Percentiles rank a stretch among this genome's conserved stretches.
Evolutionary conservation across 2,797 vertebrate genomes (phyloP).

Genomic region (Rhabdomys pumilio): DNA sequence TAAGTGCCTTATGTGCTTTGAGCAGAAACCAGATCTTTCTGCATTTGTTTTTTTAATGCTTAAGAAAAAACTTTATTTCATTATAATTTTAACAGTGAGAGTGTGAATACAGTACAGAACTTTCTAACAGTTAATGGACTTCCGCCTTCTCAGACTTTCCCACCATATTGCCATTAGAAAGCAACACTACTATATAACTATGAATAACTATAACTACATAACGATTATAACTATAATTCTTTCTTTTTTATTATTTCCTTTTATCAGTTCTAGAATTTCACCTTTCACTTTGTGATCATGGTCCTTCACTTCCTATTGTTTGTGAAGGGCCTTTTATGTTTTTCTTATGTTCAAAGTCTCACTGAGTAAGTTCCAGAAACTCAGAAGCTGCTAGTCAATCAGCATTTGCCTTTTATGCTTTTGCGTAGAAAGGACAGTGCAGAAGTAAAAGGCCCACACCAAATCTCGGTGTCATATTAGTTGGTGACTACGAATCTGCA

Average conservation of each 20-base stretch:
- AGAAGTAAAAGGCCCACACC: background rate
- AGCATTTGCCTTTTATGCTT: background rate
- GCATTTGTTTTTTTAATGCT: background rate
- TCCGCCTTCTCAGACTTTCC: background rate
- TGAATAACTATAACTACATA: background rate
- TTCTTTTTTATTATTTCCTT: background rate
- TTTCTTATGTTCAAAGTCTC: background rate
- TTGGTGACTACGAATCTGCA: background rate
- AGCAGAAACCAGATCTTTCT: background rate
- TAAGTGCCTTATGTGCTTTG: background rate
- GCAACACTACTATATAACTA: background rate
- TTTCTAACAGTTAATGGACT: background rate
- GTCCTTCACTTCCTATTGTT: background rate
- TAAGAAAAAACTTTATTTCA: background rate
- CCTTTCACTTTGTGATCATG: background rate
- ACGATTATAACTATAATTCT: background rate
- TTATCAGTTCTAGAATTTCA: background rate
- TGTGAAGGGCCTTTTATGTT: background rate
- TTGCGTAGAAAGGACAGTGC: background rate
- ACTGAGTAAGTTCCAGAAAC: background rate
- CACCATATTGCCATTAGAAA: background rate
- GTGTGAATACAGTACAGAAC: background rate
- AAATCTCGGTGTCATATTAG: background rate
- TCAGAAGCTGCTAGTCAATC: background rate
- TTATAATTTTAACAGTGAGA: background rate